Conservation (phyloP, 2,113 vertebrate species). For the Gobius niger region DNA sequence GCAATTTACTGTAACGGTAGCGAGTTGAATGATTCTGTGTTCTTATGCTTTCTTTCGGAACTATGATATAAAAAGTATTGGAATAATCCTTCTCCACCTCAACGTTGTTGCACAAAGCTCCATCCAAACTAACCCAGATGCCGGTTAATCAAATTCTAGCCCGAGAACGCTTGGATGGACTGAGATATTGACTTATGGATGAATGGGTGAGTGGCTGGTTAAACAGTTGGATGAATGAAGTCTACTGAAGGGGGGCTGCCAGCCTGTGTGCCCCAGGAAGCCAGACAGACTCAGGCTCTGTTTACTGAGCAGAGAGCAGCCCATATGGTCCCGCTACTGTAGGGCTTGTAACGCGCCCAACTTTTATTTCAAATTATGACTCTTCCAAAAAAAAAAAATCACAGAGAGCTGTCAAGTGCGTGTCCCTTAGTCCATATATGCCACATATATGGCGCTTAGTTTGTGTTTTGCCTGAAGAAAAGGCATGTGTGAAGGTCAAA, state of each 20-base stretch:
- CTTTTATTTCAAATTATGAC: background rate
- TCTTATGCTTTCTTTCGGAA: background rate
- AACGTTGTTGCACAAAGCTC: background rate
- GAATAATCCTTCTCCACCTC: background rate
- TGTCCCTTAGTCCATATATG: background rate
- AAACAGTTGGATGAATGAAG: constrained; percentile 2
- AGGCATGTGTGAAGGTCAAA: background rate
- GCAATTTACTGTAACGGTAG: too few relatives aligned
- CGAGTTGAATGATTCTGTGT: too few relatives aligned
- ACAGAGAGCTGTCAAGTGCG: background rate
- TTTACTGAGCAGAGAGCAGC: constrained; percentile 43
- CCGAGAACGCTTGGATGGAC: background rate
- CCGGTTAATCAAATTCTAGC: background rate
- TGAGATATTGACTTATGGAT: background rate
- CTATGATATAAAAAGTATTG: background rate
- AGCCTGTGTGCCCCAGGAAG: constrained; percentile 34
- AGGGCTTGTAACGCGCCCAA: constrained; percentile 7
- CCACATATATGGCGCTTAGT: background rate
- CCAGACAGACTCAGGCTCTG: constrained; percentile 36
- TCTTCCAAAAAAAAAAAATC: background rate
- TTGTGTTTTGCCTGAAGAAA: background rate
- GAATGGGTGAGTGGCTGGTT: constrained; percentile 9
- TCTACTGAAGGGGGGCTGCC: constrained; percentile 26
- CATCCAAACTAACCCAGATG: background rate
- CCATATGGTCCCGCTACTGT: constrained; percentile 51